Base-by-base conservation (phyloP, 1,140 invertebrate genomes). In the Aleiodes sp. region DNA sequence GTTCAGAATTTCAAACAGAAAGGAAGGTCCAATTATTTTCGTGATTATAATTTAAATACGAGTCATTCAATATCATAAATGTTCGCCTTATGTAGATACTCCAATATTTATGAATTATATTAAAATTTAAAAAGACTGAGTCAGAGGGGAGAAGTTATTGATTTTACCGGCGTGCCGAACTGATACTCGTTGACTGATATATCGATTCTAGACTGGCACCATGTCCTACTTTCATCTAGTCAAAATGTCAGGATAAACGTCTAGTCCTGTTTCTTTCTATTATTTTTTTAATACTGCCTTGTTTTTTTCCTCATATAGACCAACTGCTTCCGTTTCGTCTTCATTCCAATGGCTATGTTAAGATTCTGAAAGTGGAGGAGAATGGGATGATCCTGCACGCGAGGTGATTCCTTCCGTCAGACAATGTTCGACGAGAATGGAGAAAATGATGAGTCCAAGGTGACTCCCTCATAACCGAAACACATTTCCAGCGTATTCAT, bases 201-300 rank as follows among this genome's bases (percentile, higher is more conserved):
- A 78, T 79, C 75, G 77, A 77, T 78, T 76, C 43, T 57, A 70
- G 59, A 21, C 37, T 24, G 4, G 4, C 6, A 62, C 14, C 62
- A 59, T 73, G 80, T 76, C 78, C 80, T 78, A 81, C 66, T 81
- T 81, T 76, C 73, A 46, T 74, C 68, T 63, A 78, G 71, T 71
- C 74, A 66, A 60, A 46, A 33, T 37, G 71, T 71, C 75, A 79
- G 73, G 77, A 78, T 75, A 75, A 46, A 35, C 28, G 33, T 41
- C n/a, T 70, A 63, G 28, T 21, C 35, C 33, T 33, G 65, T 41
- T 63, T 72, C 68, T 46, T 61, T 57, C 59, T 60, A 21, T 52
- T 63, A 24, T 66, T 10, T 56, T n/a, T 33, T 28, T 56, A 19
- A 26, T 43, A 2, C n/a, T 7, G n/a, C n/a, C 6, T 29, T 16